Evolutionary conservation across 2,888 invertebrate species (phyloP).

Genomic region (Hydraecia micacea): DNA sequence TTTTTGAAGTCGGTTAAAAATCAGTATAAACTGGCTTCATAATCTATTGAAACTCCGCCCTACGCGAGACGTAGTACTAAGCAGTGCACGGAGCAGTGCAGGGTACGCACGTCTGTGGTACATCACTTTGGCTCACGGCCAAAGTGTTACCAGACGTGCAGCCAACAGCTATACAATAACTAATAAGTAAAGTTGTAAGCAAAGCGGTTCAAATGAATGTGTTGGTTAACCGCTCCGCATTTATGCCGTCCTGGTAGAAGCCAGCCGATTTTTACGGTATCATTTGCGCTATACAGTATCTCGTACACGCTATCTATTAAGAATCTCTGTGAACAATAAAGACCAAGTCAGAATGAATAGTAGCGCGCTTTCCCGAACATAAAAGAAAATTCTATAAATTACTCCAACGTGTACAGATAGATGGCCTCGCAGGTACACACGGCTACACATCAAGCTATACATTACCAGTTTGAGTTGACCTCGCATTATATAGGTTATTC

Average conservation of each 20-base stretch:
- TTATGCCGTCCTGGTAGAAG: not conserved
- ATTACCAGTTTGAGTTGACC: no score
- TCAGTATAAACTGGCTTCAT: not conserved
- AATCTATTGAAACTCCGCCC: not conserved
- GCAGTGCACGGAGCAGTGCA: no score
- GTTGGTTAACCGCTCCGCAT: not conserved
- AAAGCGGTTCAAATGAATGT: not conserved
- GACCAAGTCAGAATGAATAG: not conserved
- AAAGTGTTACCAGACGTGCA: not conserved
- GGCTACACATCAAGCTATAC: no score
- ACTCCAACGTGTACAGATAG: not conserved
- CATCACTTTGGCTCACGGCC: not conserved
- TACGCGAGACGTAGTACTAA: not conserved
- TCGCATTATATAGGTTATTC: no score
- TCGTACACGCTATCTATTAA: constrained; percentile 12
- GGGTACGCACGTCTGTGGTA: no score
- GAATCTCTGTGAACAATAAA: not conserved
- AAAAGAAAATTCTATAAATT: not conserved
- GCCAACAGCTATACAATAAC: not conserved
- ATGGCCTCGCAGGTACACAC: not conserved
- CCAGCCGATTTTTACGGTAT: not conserved
- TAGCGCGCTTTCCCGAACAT: not conserved
- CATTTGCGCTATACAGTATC: not conserved
- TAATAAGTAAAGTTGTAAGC: not conserved
- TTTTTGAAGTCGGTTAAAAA: not conserved